Evolutionary conservation across 2,797 vertebrate species (phyloP).

Genomic region (Lophius americanus): DNA sequence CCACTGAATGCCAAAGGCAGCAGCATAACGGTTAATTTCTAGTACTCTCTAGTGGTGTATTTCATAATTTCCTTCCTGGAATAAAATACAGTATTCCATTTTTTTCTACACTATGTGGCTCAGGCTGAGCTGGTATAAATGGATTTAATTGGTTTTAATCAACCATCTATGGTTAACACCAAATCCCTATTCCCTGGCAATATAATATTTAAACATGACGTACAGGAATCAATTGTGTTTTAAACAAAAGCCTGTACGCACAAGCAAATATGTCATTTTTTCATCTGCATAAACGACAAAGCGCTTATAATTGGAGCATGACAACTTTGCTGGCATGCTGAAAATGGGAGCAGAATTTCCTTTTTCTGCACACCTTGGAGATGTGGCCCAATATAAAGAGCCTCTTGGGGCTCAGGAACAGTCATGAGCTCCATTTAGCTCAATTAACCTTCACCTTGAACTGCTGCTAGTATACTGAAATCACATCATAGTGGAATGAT

Average conservation of each 20-base stretch:
- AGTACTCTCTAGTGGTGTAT: slow-evolving; percentile 38
- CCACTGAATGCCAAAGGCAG: slow-evolving; percentile 41
- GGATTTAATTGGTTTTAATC: slow-evolving; percentile 48
- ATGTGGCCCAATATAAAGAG: slow-evolving; percentile 62
- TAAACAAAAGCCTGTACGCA: slow-evolving; percentile 20
- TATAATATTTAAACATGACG: slow-evolving; percentile 15
- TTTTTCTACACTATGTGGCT: slow-evolving; percentile 35
- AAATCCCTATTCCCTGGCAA: slow-evolving; percentile 27
- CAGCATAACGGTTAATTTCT: slow-evolving; percentile 45
- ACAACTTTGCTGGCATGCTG: slow-evolving; percentile 15
- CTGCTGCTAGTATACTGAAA: slow-evolving; percentile 35
- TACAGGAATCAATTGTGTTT: slow-evolving; percentile 26
- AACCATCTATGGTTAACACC: slow-evolving; percentile 35
- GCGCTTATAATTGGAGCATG: slow-evolving; percentile 23
- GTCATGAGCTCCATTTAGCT: slow-evolving; percentile 58
- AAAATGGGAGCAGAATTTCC: slow-evolving; percentile 49
- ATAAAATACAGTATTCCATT: slow-evolving; percentile 50
- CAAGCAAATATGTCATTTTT: slow-evolving; percentile 15
- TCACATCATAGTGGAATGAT: slow-evolving; percentile 33
- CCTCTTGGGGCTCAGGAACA: slow-evolving; percentile 32
- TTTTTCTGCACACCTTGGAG: slow-evolving; percentile 53
- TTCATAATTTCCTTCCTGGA: slow-evolving; percentile 39
- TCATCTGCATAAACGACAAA: slow-evolving; percentile 19
- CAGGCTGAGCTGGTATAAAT: slow-evolving; percentile 40
- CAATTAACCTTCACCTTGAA: slow-evolving; percentile 61